Percentiles rank a stretch among this genome's conserved stretches.
phyloP scores from a whole-genome alignment of 1,140 invertebrate species.

The Anadara kagoshimensis region DNA sequence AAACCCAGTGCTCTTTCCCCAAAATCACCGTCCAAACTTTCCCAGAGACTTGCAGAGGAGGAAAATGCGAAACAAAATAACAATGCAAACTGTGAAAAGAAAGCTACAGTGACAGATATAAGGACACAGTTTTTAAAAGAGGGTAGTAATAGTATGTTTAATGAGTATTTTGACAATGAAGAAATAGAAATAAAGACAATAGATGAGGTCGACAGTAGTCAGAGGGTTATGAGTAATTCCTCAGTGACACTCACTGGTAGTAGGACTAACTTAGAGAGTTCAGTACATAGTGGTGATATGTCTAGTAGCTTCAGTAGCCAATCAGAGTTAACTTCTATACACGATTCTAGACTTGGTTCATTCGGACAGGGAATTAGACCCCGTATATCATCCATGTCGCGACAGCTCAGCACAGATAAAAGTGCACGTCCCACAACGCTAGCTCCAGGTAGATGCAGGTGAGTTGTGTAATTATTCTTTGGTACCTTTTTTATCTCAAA shows the following conservation, averaged over 20 bases:
- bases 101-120: constrained; percentile 37
- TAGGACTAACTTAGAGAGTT: constrained; percentile 1
- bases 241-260: too few species aligned
- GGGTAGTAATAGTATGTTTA: constrained; percentile 65
- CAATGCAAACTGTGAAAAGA: constrained; percentile 6
- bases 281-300: constrained; percentile 13
- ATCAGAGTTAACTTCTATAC: constrained; percentile 7
- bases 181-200: constrained; percentile 57
- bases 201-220: constrained; percentile 54
- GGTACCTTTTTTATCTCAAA: too few species aligned
- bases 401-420: constrained; percentile 52
- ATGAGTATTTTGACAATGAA: constrained; percentile 65
- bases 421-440: constrained; percentile 39
- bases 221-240: constrained; percentile 36
- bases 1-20: constrained; percentile 8
- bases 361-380: constrained; percentile 38
- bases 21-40: constrained; percentile 42
- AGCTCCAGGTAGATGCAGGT: constrained; percentile 60
- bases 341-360: constrained; percentile 39
- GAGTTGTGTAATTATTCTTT: constrained; percentile 5
- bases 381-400: constrained; percentile 44
- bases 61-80: background rate
- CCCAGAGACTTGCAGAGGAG: constrained; percentile 34
- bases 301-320: constrained; percentile 9
- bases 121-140: constrained; percentile 48